These are phyloP conservation scores for Platycnemis pennipes DNA, from an alignment of 2,888 invertebrate species.

Conservation along the genomic window DNA sequence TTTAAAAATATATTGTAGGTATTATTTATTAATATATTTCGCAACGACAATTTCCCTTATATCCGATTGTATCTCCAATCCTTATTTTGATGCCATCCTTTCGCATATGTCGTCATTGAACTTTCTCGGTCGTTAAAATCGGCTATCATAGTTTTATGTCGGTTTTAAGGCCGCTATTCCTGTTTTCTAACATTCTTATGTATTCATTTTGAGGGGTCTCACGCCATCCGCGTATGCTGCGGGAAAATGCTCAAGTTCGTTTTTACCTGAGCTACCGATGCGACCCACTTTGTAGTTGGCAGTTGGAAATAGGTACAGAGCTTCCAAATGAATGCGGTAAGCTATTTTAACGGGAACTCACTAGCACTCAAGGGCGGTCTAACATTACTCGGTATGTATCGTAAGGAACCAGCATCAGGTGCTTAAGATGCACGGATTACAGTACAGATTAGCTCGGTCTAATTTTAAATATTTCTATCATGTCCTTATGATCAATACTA, in stretches of 20 bases:
- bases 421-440: not conserved
- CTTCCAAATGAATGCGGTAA: slow-evolving; percentile 29
- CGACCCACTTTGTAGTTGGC: not conserved
- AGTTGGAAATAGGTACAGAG: slow-evolving; percentile 11
- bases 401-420: not conserved
- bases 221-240: not conserved
- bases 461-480: no score
- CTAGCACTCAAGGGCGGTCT: slow-evolving; percentile 1
- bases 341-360: slow-evolving; percentile 33
- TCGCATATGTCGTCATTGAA: no score
- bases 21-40: no score
- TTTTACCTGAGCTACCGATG: not conserved
- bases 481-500: no score
- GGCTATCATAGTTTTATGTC: no score
- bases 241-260: slow-evolving; percentile 5
- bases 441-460: not conserved
- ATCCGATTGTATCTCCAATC: no score
- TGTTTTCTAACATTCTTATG: not conserved
- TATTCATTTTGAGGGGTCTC: not conserved
- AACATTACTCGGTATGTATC: not conserved
- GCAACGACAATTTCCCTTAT: no score
- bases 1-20: no score
- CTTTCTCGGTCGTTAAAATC: no score
- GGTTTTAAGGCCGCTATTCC: not conserved
- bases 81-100: no score